Conservation (phyloP, 1,140 invertebrate genomes). For the Drosophila athabasca region DNA sequence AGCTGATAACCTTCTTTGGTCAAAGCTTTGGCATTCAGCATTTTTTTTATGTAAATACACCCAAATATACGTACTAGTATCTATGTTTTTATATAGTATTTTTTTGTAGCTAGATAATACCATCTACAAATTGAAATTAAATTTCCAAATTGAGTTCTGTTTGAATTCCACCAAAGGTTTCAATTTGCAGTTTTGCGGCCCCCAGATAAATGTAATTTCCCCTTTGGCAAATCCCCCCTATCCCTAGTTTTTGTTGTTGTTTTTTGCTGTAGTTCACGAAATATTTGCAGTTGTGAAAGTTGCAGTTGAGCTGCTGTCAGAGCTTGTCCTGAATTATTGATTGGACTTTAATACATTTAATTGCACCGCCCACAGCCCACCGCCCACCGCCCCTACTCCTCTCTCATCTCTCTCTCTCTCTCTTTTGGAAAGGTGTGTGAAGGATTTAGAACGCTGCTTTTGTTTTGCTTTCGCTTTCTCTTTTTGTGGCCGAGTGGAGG, state of each 20-base stretch:
- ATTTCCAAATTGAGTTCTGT: not conserved
- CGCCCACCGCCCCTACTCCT: conserved; percentile 14
- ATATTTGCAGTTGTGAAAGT: conserved; percentile 21
- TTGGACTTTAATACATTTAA: conserved; percentile 71
- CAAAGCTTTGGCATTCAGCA: too few relatives aligned
- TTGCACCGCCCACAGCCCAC: conserved; percentile 40
- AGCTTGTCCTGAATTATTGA: conserved; percentile 62
- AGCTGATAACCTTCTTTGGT: too few relatives aligned
- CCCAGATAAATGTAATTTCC: not conserved
- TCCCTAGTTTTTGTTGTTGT: too few relatives aligned
- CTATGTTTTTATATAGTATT: too few relatives aligned
- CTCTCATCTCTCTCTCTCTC: not conserved
- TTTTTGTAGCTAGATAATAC: not conserved
- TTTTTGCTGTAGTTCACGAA: too few relatives aligned
- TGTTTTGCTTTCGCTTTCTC: conserved; percentile 9
- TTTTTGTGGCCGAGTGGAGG: not conserved
- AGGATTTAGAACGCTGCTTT: not conserved
- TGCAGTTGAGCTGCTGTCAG: conserved; percentile 35
- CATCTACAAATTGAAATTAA: conserved; percentile 4
- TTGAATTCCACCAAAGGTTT: not conserved
- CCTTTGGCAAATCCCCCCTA: not conserved
- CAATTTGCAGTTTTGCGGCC: not conserved
- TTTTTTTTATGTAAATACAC: too few relatives aligned
- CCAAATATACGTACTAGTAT: too few relatives aligned
- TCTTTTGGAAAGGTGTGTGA: not conserved